These are phyloP conservation scores for Microcebus murinus DNA, from an alignment of 2,113 vertebrate genomes.

Conservation along the genomic window DNA sequence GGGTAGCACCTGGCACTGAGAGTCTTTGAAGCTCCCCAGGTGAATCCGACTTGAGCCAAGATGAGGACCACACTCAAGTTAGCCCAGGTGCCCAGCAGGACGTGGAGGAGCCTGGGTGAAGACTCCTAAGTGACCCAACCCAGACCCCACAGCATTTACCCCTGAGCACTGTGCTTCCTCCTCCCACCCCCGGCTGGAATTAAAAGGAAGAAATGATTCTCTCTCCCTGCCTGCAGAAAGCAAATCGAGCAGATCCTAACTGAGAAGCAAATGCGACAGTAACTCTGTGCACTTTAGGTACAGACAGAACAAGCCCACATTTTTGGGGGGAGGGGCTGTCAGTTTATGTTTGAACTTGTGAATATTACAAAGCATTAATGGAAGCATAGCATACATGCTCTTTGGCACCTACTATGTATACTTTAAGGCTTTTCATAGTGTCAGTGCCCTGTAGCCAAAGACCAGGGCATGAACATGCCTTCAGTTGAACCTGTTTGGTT, in stretches of 20 bases:
- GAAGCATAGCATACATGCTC: not conserved
- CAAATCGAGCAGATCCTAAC: fast-evolving
- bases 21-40: fast-evolving
- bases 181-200: too few relatives aligned
- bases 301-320: not conserved
- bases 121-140: fast-evolving
- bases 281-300: fast-evolving
- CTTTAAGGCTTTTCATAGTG: not conserved
- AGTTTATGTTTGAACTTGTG: not conserved
- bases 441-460: not conserved
- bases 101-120: not conserved
- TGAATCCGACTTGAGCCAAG: not conserved
- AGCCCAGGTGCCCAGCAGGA: fast-evolving
- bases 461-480: not conserved
- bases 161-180: fast-evolving
- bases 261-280: not conserved
- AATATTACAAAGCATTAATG: conserved; percentile 8
- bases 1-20: too few relatives aligned
- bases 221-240: not conserved
- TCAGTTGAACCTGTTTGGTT: not conserved
- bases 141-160: too few relatives aligned
- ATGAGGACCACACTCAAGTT: not conserved
- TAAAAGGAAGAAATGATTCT: too few relatives aligned
- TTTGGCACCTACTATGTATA: not conserved
- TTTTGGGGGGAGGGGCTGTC: not conserved